Evolutionary conservation across 2,113 vertebrate genomes (phyloP).

Genomic region (Corythoichthys haematopterus): DNA sequence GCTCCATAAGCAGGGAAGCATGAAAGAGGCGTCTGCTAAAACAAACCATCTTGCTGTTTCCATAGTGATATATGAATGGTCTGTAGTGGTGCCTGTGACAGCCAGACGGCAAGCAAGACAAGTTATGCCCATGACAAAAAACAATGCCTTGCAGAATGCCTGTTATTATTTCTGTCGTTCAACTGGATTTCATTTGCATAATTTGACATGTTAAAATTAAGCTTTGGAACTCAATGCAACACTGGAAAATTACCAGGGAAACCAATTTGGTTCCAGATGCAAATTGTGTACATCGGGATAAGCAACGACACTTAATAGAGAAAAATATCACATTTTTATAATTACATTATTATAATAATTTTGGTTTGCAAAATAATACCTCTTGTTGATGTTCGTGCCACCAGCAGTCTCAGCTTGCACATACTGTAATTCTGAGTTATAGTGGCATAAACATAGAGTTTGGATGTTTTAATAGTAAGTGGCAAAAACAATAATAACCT

Average conservation of each 20-base stretch:
- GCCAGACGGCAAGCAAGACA: constrained; percentile 58
- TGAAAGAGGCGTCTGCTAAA: constrained; percentile 53
- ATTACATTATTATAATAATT: no score
- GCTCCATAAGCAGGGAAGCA: constrained; percentile 41
- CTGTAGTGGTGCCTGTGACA: constrained; percentile 53
- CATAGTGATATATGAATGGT: constrained; percentile 65
- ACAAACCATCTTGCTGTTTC: constrained; percentile 60
- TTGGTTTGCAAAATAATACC: no score
- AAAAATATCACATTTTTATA: no score
- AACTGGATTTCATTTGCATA: constrained; percentile 73
- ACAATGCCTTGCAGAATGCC: constrained; percentile 52
- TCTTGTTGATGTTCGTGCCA: no score
- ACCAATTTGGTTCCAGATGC: background rate
- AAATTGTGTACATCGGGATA: no score
- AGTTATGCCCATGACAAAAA: constrained; percentile 44
- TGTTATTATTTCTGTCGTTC: constrained; percentile 74
- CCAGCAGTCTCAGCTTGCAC: no score
- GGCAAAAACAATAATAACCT: no score
- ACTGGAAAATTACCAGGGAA: constrained; percentile 11
- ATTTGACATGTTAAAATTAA: constrained; percentile 60
- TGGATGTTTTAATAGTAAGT: no score
- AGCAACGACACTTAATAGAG: no score
- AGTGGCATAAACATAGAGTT: no score
- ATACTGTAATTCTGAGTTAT: no score
- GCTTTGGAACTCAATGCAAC: constrained; percentile 34